Base-by-base conservation (phyloP, 1,140 invertebrate species). In the Rhopalosiphum maidis region DNA sequence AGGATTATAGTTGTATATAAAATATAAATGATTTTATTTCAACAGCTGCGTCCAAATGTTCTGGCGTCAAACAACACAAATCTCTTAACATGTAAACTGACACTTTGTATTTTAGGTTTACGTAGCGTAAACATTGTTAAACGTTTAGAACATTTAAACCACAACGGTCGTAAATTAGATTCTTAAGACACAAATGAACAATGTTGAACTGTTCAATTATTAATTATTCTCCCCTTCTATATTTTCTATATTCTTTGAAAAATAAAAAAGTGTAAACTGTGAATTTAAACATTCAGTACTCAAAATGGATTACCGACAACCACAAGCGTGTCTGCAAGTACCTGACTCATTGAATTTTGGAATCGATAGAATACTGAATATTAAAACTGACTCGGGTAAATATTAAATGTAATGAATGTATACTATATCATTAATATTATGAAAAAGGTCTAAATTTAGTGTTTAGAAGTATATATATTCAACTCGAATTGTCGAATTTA, bases 21-120 rank as follows among this genome's bases (percentile, higher is more conserved):
- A 35, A 91, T 91, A 0, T 22, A 77, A 77, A 46, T 60, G 89
- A 37, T 54, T 51, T 55, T 41, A 77, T 91, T 91, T 68, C n/a
- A 91, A 77, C 90, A 91, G 90, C 90, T 91, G 90, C 43, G 60
- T 35, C 90, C 90, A 91, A 91, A 91, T 91, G 90, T 25, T 91
- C 7, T n/a, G 2, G 41, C 30, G 68, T 82, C n/a, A 92, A 92
- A 54, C 9, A 41, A 41, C 3, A 54, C 15, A 21, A 89, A 89
- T 89, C 88, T 55, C 60, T n/a, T n/a, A 51, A 22, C 21, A 48
- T 51, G n/a, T 35, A 88, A 48, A 88, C 86, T 51, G 46, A 51
- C 46, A 22, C n/a, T 88, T 48, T 11, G 43, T 51, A 51, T 88
- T 89, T 89, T 37, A 55, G 46, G 46, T 89, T 89, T 68, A 77